These are phyloP conservation scores for Polydrusus cervinus DNA, from an alignment of 2,888 invertebrate genomes.

Conservation along the genomic window DNA sequence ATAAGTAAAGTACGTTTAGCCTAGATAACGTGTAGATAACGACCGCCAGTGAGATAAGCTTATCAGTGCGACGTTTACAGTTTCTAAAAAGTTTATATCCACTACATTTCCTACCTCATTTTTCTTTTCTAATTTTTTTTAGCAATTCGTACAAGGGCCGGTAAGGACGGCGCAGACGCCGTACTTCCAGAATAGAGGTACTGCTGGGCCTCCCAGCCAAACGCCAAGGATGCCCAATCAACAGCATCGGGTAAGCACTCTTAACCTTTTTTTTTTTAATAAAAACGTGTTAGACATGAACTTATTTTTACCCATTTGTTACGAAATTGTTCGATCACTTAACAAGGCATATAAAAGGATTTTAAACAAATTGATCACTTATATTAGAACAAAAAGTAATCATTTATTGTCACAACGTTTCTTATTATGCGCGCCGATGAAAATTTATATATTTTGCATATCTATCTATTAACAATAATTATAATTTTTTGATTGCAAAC, in stretches of 20 bases:
- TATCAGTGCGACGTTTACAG: slow-evolving; percentile 19
- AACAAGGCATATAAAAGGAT: no score
- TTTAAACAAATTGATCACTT: no score
- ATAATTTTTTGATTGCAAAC: background rate
- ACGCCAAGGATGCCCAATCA: slow-evolving; percentile 66
- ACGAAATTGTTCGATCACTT: no score
- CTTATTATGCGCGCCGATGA: no score
- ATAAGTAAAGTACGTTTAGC: background rate
- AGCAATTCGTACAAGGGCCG: slow-evolving; percentile 44
- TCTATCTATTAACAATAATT: no score
- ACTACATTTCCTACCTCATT: slow-evolving; percentile 1
- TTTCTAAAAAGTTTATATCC: background rate
- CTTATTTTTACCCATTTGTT: background rate
- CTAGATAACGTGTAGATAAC: slow-evolving; percentile 1
- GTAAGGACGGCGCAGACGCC: slow-evolving; percentile 52
- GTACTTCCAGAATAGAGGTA: slow-evolving; percentile 37
- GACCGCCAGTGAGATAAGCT: slow-evolving; percentile 6
- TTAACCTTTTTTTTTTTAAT: background rate
- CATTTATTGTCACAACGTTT: no score
- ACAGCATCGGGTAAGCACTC: slow-evolving; percentile 64
- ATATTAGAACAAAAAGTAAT: background rate
- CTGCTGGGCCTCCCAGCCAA: slow-evolving; percentile 62
- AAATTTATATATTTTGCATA: background rate
- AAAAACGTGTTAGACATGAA: background rate
- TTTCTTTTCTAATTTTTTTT: slow-evolving; percentile 23